Evolutionary conservation across 2,797 vertebrate species (phyloP).

Genomic region (Alcedo atthis): DNA sequence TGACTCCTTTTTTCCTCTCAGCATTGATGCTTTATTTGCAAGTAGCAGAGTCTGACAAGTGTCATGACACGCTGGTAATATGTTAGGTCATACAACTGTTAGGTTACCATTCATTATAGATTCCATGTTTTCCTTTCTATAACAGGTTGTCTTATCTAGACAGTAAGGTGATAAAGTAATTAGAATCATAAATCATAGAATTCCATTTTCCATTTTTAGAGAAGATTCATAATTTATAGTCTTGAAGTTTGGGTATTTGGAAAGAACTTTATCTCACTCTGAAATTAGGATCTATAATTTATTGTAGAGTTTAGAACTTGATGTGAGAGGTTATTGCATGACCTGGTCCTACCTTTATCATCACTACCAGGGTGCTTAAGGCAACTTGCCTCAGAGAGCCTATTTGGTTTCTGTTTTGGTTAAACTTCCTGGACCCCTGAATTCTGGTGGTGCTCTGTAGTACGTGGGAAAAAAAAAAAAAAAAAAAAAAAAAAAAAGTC

Average conservation of each 20-base stretch:
- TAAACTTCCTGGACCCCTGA: conserved; percentile 58
- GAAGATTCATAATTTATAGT: not conserved
- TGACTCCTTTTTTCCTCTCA: not conserved
- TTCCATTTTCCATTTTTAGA: not conserved
- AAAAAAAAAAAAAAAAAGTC: not conserved
- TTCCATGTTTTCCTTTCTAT: not conserved
- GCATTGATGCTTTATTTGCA: not conserved
- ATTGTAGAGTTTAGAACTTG: not conserved
- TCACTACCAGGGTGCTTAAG: not conserved
- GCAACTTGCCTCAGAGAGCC: not conserved
- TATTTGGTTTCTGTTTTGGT: not conserved
- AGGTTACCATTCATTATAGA: not conserved
- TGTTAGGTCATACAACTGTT: not conserved
- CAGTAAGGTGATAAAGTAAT: not conserved
- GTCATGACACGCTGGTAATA: not conserved
- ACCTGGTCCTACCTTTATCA: not conserved
- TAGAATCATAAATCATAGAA: not conserved
- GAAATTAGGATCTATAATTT: not conserved
- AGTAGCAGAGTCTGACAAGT: not conserved
- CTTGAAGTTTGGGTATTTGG: not conserved
- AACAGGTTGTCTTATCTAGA: not conserved
- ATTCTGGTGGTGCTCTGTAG: not conserved
- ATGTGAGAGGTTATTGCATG: not conserved
- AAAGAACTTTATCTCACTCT: not conserved
- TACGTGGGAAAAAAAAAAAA: too few relatives aligned